Conservation (phyloP, 2,113 vertebrate genomes). For the Centropus bengalensis region DNA sequence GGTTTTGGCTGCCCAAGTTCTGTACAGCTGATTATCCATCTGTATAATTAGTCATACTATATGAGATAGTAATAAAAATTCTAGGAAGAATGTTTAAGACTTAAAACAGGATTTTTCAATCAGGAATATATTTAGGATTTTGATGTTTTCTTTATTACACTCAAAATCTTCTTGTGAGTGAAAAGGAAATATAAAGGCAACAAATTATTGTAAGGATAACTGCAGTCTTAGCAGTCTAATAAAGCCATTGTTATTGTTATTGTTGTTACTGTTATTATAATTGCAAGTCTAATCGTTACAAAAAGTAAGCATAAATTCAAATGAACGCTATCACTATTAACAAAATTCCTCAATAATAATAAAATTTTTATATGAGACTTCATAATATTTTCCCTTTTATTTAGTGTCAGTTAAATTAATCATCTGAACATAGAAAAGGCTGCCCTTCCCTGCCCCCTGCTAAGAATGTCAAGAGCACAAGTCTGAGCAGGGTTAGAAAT, state of each 20-base stretch:
- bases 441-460: neutral
- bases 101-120: neutral
- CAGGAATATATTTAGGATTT: neutral
- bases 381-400: neutral
- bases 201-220: neutral
- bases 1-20: neutral
- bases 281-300: neutral
- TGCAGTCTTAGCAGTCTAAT: neutral
- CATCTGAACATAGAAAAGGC: neutral
- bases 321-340: neutral
- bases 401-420: neutral
- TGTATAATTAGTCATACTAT: neutral
- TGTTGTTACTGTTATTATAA: neutral
- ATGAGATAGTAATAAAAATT: neutral
- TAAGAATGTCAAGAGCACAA: neutral
- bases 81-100: neutral
- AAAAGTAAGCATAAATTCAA: neutral
- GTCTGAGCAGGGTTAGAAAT: neutral
- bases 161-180: neutral
- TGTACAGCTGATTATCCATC: neutral
- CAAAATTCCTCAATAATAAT: neutral
- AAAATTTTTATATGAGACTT: neutral
- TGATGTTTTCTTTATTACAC: neutral
- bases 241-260: neutral
- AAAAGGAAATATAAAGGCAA: neutral